Evolutionary conservation across 2,797 vertebrate species (phyloP), one percentile per base, ranked within the genome.

Genomic region (Lycodopsis pacificus): DNA sequence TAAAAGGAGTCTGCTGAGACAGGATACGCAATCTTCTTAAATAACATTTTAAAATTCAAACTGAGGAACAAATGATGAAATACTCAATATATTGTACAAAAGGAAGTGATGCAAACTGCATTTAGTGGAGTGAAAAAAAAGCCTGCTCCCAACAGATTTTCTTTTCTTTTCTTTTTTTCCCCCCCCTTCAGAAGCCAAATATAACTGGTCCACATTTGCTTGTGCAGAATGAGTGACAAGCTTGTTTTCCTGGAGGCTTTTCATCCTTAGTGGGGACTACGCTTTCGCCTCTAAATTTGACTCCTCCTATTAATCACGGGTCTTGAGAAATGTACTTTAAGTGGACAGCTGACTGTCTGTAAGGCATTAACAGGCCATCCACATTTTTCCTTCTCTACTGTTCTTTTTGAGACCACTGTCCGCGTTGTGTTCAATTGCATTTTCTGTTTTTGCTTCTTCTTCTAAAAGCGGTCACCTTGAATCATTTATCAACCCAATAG

Each of bases 211-310:
- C 65, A 80, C 54, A 74, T 88, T 79, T 83, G 14, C 68, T 70
- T 51, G 42, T 71, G 67, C 58, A 73, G 71, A 66, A 81, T 85
- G 65, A 80, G 68, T 84, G 73, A 86, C 76, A 77, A 46, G 69
- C 25, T 63, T 76, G 72, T 85, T 82, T 74, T 70, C 73, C 84
- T 49, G 14, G 68, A 68, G 79, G 82, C 59, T 67, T 58, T 70
- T 85, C 79, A 51, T 51, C 36, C 69, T 65, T 81, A 65, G 19
- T 25, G 42, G 62, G 44, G 27, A 42, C 68, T 42, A 71, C 53
- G 69, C 77, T 53, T 76, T 79, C 72, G 71, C 75, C 74, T 79
- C 42, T 56, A 75, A 83, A 67, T 42, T 49, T n/a, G 51, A 71
- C 68, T 69, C 69, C 42, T 80, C 44, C 65, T 65, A 63, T 83